Conservation (phyloP, 2,888 invertebrate species). For the Dendrolimus houi region DNA sequence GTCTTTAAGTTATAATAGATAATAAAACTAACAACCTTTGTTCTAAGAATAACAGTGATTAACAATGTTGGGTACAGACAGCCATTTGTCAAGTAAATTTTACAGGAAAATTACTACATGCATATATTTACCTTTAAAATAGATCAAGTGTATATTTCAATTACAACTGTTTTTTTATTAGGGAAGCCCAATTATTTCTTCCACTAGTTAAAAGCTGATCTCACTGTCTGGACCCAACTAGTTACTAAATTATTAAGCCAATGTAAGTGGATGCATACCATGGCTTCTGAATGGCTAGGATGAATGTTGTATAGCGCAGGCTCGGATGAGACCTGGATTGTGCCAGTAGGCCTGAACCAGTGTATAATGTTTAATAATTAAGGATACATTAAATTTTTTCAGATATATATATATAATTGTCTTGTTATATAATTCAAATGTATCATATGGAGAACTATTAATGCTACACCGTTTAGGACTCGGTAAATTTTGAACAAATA, state of each 20-base stretch:
- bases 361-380: conserved; percentile 71
- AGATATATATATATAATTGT: conserved; percentile 68
- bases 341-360: conserved; percentile 65
- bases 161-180: too few species aligned
- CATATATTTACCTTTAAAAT: conserved; percentile 30
- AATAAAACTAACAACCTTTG: too few species aligned
- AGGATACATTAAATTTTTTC: conserved; percentile 74
- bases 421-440: conserved; percentile 77
- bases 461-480: conserved; percentile 50
- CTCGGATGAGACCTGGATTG: conserved; percentile 44
- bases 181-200: too few species aligned
- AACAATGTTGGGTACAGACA: conserved; percentile 54
- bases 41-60: conserved; percentile 24
- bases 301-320: conserved; percentile 40
- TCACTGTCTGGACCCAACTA: conserved; percentile 55
- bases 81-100: conserved; percentile 41
- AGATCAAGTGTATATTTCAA: conserved; percentile 11
- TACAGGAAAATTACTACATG: conserved; percentile 41
- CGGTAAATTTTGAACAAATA: conserved; percentile 54
- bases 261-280: conserved; percentile 6
- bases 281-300: conserved; percentile 54
- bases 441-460: conserved; percentile 59
- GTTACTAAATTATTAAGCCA: conserved; percentile 42
- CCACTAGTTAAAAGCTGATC: too few species aligned
- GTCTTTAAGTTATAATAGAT: conserved; percentile 8